A percentile compares a stretch with the other conserved stretches of the same genome.
phyloP scores from a whole-genome alignment of 2,797 vertebrate species.

The Malacoraja senta region DNA sequence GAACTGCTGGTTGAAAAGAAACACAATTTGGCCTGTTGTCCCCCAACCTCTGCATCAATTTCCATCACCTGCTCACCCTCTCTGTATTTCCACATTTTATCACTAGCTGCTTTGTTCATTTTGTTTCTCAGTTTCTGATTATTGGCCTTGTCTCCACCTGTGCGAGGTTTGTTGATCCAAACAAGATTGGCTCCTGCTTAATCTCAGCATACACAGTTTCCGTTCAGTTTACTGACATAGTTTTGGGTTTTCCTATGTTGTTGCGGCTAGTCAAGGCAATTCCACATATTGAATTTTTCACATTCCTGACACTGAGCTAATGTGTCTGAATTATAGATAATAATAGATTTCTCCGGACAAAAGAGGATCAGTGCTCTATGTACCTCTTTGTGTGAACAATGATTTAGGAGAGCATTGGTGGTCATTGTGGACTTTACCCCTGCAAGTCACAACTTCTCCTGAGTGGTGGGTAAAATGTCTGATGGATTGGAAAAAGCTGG shows the following conservation, averaged over 20 bases:
- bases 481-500: neutral
- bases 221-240: neutral
- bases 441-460: neutral
- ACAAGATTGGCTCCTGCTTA: neutral
- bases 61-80: no score
- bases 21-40: no score
- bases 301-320: neutral
- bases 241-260: neutral
- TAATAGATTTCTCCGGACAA: neutral
- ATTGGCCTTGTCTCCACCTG: neutral
- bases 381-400: neutral
- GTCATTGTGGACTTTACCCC: neutral
- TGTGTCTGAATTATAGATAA: no score
- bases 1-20: no score
- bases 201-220: neutral
- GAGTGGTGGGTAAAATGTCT: neutral
- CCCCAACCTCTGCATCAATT: no score
- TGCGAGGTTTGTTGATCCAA: neutral
- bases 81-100: neutral
- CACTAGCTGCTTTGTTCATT: neutral
- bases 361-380: neutral
- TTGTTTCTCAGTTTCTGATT: neutral
- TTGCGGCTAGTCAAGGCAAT: neutral
- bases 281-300: neutral
- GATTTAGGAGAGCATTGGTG: neutral